Conservation (phyloP, 1,140 invertebrate species). For the Dendroctonus valens region DNA sequence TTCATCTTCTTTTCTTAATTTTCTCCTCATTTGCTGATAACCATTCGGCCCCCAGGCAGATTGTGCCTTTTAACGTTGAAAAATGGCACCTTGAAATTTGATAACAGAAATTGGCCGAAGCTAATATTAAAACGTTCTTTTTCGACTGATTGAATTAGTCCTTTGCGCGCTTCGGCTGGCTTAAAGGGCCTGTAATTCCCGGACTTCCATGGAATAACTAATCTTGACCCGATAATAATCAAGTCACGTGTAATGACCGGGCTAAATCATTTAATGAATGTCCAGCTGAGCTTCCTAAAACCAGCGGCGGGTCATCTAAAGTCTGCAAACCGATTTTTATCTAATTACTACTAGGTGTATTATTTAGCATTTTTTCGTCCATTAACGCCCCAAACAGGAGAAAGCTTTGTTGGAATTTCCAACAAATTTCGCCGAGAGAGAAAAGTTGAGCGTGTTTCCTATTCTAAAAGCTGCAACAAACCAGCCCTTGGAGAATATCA, state of each 20-base stretch:
- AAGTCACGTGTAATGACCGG: slow-evolving; percentile 24
- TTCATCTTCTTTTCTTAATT: too few relatives aligned
- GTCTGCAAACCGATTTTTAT: slow-evolving; percentile 1
- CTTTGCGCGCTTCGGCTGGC: not conserved
- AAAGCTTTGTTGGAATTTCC: slow-evolving; percentile 15
- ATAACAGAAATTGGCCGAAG: too few relatives aligned
- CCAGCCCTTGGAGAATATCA: slow-evolving; percentile 33
- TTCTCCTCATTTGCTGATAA: too few relatives aligned
- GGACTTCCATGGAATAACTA: slow-evolving; percentile 22
- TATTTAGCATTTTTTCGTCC: not conserved
- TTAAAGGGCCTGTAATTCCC: slow-evolving; percentile 14
- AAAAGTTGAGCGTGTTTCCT: slow-evolving; percentile 23
- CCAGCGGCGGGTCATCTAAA: not conserved
- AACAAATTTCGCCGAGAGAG: slow-evolving; percentile 16
- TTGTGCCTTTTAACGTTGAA: too few relatives aligned
- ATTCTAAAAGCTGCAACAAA: slow-evolving; percentile 33
- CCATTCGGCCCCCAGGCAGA: too few relatives aligned
- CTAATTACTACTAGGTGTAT: slow-evolving; percentile 4
- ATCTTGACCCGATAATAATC: slow-evolving; percentile 23
- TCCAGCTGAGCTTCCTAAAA: not conserved
- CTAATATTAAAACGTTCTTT: not conserved
- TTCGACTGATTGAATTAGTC: slow-evolving; percentile 5
- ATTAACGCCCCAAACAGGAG: slow-evolving; percentile 15
- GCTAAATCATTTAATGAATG: slow-evolving; percentile 27
- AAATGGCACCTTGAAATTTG: too few relatives aligned